Evolutionary conservation across 2,797 vertebrate genomes (phyloP).

Genomic region (Lithobates pipiens): DNA sequence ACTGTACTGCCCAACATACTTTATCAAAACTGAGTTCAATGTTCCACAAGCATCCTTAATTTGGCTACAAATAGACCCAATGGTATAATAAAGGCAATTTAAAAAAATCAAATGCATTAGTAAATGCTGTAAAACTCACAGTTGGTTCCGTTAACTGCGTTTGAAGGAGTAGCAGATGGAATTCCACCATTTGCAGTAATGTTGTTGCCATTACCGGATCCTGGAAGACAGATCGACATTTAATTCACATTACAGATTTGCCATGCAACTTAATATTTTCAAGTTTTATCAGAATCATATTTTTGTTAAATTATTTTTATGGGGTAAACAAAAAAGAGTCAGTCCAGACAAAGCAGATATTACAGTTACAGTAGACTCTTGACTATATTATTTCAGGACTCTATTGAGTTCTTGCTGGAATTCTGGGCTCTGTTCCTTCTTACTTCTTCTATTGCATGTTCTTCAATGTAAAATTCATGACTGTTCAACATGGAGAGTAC

Average conservation of each 20-base stretch:
- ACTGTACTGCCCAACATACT: no score
- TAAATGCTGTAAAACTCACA: conserved; percentile 16
- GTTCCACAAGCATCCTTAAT: neutral
- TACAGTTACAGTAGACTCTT: no score
- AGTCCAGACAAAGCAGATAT: no score
- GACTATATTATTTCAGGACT: no score
- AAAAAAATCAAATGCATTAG: neutral
- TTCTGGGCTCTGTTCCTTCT: neutral
- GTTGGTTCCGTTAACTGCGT: neutral
- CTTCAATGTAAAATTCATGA: neutral
- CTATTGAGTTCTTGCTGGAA: neutral
- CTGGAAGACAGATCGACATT: neutral
- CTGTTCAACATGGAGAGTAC: no score
- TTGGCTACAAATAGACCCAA: neutral
- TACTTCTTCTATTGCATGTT: neutral
- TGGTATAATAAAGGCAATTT: neutral
- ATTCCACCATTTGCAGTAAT: neutral
- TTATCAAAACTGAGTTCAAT: neutral
- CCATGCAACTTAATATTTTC: neutral
- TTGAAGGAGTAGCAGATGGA: neutral
- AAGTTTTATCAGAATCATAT: no score
- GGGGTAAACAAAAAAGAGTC: no score
- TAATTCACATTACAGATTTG: neutral
- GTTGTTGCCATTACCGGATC: neutral
- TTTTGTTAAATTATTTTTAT: no score